A percentile compares a stretch with the other conserved stretches of the same genome.
phyloP scores from a whole-genome alignment of 2,888 invertebrate genomes.

The Sarcophaga variegata region DNA sequence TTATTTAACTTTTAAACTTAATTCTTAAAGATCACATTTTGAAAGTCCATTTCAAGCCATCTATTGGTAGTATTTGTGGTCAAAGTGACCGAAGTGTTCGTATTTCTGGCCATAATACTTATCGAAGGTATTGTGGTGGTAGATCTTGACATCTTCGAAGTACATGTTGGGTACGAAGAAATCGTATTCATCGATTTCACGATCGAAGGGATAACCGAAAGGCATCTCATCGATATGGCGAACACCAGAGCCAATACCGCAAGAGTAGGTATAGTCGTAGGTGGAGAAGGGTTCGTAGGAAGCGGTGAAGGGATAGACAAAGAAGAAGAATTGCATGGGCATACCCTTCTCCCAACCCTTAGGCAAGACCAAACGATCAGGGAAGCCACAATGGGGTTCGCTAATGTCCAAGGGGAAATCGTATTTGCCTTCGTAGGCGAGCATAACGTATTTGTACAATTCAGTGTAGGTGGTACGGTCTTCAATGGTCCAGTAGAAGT shows the following conservation, averaged over 20 bases:
- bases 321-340: conserved; percentile 85
- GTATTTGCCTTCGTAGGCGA: conserved; percentile 83
- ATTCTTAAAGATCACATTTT: too few relatives aligned
- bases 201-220: conserved; percentile 89
- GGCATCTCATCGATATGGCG: conserved; percentile 85
- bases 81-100: conserved; percentile 67
- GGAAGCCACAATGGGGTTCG: conserved; percentile 86
- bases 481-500: conserved; percentile 85
- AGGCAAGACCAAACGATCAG: conserved; percentile 87
- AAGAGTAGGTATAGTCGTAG: conserved; percentile 83
- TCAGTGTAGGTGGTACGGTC: conserved; percentile 86
- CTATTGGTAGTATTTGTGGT: too few relatives aligned
- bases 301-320: conserved; percentile 84
- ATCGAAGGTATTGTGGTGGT: conserved; percentile 83
- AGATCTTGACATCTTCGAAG: conserved; percentile 86
- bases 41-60: too few relatives aligned
- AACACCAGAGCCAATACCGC: conserved; percentile 84
- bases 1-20: not conserved
- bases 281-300: conserved; percentile 82
- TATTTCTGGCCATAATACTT: conserved; percentile 77
- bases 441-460: conserved; percentile 85
- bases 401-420: conserved; percentile 83
- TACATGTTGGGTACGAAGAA: conserved; percentile 87
- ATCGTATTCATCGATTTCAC: conserved; percentile 84
- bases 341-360: conserved; percentile 87